Evolutionary conservation across 2,888 invertebrate genomes (phyloP).

Genomic region (Zonitis immaculata): DNA sequence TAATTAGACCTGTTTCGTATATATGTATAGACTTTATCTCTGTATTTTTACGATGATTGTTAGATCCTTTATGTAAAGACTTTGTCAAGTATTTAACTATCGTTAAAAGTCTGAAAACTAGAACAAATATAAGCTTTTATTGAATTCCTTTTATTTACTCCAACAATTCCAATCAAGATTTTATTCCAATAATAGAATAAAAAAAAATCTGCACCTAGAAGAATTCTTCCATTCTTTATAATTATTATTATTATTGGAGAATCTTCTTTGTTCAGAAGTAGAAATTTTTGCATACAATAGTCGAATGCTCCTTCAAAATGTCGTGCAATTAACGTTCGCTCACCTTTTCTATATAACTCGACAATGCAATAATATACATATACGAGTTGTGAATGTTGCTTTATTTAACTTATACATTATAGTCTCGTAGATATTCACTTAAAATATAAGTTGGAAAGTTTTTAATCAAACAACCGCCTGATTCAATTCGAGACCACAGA

Average conservation of each 20-base stretch:
- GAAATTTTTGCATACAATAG: not conserved
- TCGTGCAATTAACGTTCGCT: not conserved
- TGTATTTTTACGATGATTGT: not conserved
- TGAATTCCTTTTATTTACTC: not conserved
- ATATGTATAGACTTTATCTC: slow-evolving; percentile 10
- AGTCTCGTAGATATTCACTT: too few relatives aligned
- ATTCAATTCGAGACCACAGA: slow-evolving; percentile 43
- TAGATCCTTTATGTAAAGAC: not conserved
- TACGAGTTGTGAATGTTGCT: not conserved
- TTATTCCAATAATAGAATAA: not conserved
- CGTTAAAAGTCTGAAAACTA: not conserved
- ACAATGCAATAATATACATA: not conserved
- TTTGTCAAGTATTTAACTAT: not conserved
- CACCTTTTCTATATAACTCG: not conserved
- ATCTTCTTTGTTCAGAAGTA: too few relatives aligned
- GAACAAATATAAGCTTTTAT: not conserved
- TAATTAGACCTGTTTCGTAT: slow-evolving; percentile 16
- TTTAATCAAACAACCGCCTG: slow-evolving; percentile 45
- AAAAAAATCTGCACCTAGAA: too few relatives aligned
- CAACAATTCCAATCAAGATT: not conserved
- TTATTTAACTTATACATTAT: not conserved
- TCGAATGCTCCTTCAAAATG: not conserved
- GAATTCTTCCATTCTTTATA: too few relatives aligned
- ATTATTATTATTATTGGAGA: too few relatives aligned
- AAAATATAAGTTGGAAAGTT: too few relatives aligned